Evolutionary conservation across 2,113 vertebrate species (phyloP).

Genomic region (Oreochromis aureus): DNA sequence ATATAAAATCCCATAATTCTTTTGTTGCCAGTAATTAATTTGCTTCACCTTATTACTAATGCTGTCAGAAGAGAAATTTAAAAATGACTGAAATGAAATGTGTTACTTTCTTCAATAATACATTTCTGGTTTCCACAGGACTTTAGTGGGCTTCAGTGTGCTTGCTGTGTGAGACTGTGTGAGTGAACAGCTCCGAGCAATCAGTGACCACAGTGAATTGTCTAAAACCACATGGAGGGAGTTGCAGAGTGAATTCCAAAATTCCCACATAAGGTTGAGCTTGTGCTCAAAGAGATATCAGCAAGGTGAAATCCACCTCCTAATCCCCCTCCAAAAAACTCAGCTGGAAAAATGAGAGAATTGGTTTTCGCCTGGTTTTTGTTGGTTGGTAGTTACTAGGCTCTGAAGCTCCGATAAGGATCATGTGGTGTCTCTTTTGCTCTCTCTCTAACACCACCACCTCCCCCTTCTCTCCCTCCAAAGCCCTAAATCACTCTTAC

Average conservation of each 20-base stretch:
- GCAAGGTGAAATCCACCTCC: slow-evolving; percentile 36
- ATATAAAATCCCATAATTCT: not conserved
- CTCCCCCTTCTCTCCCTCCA: not conserved
- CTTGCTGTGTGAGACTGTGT: slow-evolving; percentile 24
- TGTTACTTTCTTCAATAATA: not conserved
- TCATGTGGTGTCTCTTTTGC: not conserved
- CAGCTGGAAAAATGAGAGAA: slow-evolving; percentile 39
- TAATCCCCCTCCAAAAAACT: slow-evolving; percentile 44
- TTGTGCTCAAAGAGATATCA: slow-evolving; percentile 34
- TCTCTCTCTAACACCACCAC: not conserved
- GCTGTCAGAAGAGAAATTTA: not conserved
- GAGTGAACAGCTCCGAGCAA: slow-evolving; percentile 28
- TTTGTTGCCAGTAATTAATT: not conserved
- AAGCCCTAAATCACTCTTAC: slow-evolving; percentile 32
- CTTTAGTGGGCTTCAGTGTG: not conserved
- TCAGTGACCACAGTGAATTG: slow-evolving; percentile 13
- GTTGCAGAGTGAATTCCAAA: slow-evolving; percentile 53
- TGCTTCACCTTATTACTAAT: not conserved
- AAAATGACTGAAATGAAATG: not conserved
- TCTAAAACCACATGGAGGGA: slow-evolving; percentile 18
- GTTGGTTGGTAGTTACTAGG: not conserved
- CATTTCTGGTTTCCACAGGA: not conserved
- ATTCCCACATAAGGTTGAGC: slow-evolving; percentile 45
- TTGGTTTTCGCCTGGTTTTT: slow-evolving; percentile 32
- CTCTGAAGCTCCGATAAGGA: slow-evolving; percentile 10